A percentile compares a stretch with the other conserved stretches of the same genome.
Conservation (phyloP, 2,797 vertebrate species). For the Falco rusticolus region DNA sequence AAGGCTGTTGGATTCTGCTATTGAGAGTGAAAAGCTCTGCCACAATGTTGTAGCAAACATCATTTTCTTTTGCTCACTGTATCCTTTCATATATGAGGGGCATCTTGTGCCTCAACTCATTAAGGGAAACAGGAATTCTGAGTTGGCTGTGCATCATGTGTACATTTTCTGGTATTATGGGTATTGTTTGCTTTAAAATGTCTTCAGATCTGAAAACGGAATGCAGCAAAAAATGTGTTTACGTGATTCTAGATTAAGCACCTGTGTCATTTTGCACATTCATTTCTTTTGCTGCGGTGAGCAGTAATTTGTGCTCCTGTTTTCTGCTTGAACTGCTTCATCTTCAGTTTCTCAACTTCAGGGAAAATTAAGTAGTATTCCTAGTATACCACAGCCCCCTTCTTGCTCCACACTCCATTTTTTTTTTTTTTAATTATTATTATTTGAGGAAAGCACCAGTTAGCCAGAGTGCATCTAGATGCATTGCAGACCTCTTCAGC, state of each 20-base stretch:
- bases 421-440: too few species aligned
- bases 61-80: fast-evolving
- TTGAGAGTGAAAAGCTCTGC: not conserved
- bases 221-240: too few species aligned
- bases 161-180: not conserved
- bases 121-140: not conserved
- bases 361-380: not conserved
- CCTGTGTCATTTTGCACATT: not conserved
- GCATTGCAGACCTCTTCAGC: fast-evolving
- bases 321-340: not conserved
- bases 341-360: not conserved
- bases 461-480: not conserved
- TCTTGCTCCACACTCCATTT: too few species aligned
- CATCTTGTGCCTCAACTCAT: too few species aligned
- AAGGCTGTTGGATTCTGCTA: not conserved
- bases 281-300: not conserved
- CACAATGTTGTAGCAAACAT: too few species aligned
- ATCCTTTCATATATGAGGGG: fast-evolving
- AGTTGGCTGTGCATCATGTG: fast-evolving
- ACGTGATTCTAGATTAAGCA: not conserved
- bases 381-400: too few species aligned
- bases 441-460: not conserved
- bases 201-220: not conserved
- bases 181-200: not conserved
- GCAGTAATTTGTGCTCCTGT: too few species aligned